Conservation (phyloP, 1,140 invertebrate species). For the Alviniconcha marisindica region DNA sequence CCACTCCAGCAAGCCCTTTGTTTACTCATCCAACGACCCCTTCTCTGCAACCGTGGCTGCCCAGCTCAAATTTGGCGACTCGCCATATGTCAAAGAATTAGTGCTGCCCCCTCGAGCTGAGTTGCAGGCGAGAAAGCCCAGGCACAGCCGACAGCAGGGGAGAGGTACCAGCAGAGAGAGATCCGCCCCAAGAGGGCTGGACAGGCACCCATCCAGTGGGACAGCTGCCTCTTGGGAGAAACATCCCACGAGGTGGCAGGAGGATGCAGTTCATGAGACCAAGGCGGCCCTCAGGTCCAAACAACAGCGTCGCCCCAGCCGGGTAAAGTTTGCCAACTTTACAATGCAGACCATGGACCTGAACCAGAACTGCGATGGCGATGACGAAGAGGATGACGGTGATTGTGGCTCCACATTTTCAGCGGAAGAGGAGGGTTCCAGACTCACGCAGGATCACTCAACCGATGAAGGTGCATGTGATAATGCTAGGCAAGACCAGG, state of each 20-base stretch:
- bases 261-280: not conserved
- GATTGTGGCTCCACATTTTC: not conserved
- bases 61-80: conserved; percentile 23
- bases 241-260: too few relatives aligned
- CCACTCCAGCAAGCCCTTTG: not conserved
- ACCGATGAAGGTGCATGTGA: not conserved
- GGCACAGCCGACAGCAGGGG: too few relatives aligned
- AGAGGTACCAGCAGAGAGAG: too few relatives aligned
- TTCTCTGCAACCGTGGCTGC: not conserved
- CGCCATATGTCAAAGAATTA: conserved; percentile 19
- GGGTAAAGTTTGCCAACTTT: conserved; percentile 9
- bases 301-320: not conserved
- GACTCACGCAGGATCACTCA: too few relatives aligned
- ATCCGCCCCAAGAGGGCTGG: too few relatives aligned
- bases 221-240: too few relatives aligned
- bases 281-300: not conserved
- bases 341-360: not conserved
- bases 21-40: conserved; percentile 11
- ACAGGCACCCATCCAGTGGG: too few relatives aligned
- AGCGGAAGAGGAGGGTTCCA: not conserved
- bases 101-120: not conserved
- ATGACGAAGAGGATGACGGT: not conserved
- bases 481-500: too few relatives aligned
- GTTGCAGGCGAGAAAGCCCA: too few relatives aligned
- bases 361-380: conserved; percentile 11